Evolutionary conservation across 2,888 invertebrate genomes (phyloP), one percentile per base, ranked within the genome.

Genomic region (Xylota segnis): DNA sequence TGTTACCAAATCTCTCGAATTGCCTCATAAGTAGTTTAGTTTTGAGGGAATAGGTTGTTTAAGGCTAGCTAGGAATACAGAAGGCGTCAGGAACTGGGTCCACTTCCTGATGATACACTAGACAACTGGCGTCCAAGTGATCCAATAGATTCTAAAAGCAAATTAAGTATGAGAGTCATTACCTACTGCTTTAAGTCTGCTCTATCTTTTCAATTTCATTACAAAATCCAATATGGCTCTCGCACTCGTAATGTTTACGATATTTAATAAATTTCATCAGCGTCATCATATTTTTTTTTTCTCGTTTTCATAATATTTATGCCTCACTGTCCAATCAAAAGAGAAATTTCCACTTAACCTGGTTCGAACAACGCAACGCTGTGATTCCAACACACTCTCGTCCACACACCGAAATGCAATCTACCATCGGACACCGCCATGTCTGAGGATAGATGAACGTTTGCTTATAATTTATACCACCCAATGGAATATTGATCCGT

Each of bases 261-360:
- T 29, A 29, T 63, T 47, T 18, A 32, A 45, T 63, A 45, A 63
- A 29, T 27, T 45, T 29, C 16, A 45, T 45, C 16, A 45, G 5
- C 45, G 34, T 12, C 58, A 27, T 16, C 23, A 14, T n/a, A 10
- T 14, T 32, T 12, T 14, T 12, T n/a, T 14, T 43, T 12, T 32
- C 18, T 14, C n/a, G n/a, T 47, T 63, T 65, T 12, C 32, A 47
- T 27, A 50, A 16, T 34, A 29, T 47, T 65, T 50, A 77, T 32
- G 52, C 68, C 54, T 37, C 40, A 43, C 16, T 56, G 63, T 78
- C 32, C 58, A 71, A 47, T 63, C 50, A 34, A 71, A 54, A 37
- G 14, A 58, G 63, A 29, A 58, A 58, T 63, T 71, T 78, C 78
- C 63, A 78, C 78, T 78, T 65, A 78, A 78, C 78, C 78, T 71